phyloP scores from a whole-genome alignment of 1,140 invertebrate species.

The Trachymyrmex cornetzi region DNA sequence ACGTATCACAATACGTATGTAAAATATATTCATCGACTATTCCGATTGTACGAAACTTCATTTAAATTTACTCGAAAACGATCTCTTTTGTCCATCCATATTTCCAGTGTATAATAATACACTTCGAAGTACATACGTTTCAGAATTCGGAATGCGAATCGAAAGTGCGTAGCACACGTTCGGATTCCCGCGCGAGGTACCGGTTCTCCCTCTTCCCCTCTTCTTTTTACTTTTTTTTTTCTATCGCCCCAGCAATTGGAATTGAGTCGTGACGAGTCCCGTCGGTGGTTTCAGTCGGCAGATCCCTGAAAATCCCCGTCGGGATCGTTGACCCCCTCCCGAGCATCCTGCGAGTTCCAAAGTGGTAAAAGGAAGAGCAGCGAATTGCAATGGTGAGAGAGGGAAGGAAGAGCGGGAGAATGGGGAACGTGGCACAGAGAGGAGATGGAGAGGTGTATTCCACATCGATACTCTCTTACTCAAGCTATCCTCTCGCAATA shows the following conservation, averaged over 20 bases:
- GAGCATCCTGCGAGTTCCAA: constrained; percentile 73
- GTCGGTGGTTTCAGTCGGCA: constrained; percentile 76
- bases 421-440: constrained; percentile 40
- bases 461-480: constrained; percentile 77
- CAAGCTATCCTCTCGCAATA: constrained; percentile 79
- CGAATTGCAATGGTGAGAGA: constrained; percentile 45
- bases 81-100: not conserved
- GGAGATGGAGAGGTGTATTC: constrained; percentile 74
- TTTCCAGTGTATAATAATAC: constrained; percentile 33
- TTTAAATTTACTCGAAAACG: constrained; percentile 15
- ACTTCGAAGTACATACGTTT: not conserved
- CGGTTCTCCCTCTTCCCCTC: not conserved
- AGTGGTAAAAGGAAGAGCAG: constrained; percentile 69
- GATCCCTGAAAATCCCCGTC: constrained; percentile 78
- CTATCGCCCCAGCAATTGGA: constrained; percentile 67
- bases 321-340: constrained; percentile 78
- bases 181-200: constrained; percentile 43
- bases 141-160: constrained; percentile 28
- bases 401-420: constrained; percentile 17
- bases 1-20: not conserved
- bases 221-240: constrained; percentile 62
- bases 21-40: not conserved
- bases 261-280: constrained; percentile 78
- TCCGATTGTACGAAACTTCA: not conserved
- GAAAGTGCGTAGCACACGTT: constrained; percentile 41